Percentiles rank a stretch among this genome's conserved stretches.
Evolutionary conservation across 2,888 invertebrate species (phyloP).

Genomic region (Rotaria magnacalcarata): DNA sequence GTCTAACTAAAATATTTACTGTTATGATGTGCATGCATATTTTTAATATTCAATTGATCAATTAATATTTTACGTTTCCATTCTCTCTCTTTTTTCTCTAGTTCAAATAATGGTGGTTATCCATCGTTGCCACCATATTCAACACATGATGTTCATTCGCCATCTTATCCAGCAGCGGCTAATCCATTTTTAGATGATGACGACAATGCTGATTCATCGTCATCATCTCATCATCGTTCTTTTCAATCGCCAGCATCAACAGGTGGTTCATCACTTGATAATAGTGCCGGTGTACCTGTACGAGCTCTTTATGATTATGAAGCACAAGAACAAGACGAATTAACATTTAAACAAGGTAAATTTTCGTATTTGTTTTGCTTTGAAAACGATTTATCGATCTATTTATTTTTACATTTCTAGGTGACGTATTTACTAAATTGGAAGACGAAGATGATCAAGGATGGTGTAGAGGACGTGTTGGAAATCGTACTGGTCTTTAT

Average conservation of each 20-base stretch:
- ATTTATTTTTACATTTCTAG: conserved; percentile 63
- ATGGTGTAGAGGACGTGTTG: conserved; percentile 80
- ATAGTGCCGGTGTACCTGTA: conserved; percentile 61
- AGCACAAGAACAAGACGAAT: conserved; percentile 92
- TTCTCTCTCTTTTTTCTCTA: neutral
- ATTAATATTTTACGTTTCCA: too few species aligned
- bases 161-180: neutral
- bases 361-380: neutral
- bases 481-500: conserved; percentile 40
- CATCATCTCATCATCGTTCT: neutral
- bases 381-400: neutral
- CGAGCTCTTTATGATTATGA: conserved; percentile 92
- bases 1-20: neutral
- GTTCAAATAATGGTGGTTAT: neutral
- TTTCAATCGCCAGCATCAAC: neutral
- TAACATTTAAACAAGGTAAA: conserved; percentile 86
- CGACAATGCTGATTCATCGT: neutral
- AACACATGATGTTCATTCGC: neutral
- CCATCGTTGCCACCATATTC: neutral
- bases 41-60: neutral
- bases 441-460: conserved; percentile 98
- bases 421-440: conserved; percentile 88
- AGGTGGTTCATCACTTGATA: neutral
- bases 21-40: neutral
- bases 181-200: conserved; percentile 28